Evolutionary conservation across 2,888 invertebrate genomes (phyloP).

Genomic region (Drosophila hamatofila): DNA sequence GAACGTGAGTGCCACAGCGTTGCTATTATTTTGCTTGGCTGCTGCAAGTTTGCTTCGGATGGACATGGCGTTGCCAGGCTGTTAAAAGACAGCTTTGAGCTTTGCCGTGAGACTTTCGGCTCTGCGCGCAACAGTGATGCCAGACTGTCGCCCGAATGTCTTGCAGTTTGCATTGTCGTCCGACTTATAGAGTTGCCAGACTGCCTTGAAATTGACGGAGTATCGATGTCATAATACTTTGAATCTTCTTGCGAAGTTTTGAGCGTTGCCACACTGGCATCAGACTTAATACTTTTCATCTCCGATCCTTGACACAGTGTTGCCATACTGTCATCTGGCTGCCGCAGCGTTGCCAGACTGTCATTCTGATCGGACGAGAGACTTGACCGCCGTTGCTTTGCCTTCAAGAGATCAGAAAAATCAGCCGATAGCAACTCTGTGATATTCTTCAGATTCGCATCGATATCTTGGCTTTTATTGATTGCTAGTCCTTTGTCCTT

Average conservation of each 20-base stretch:
- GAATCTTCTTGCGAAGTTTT: neutral
- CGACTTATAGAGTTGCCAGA: neutral
- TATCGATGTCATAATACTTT: neutral
- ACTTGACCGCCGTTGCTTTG: too few relatives aligned
- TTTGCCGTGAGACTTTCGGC: neutral
- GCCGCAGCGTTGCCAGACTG: neutral
- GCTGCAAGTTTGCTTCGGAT: neutral
- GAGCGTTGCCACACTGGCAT: neutral
- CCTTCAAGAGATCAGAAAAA: neutral
- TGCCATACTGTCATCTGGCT: too few relatives aligned
- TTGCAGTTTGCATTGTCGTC: neutral
- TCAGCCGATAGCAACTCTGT: slow-evolving; percentile 15
- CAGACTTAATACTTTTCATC: neutral
- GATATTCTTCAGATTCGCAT: slow-evolving; percentile 20
- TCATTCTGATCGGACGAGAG: neutral
- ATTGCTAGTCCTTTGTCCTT: too few relatives aligned
- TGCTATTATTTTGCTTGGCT: neutral
- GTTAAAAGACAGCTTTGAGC: neutral
- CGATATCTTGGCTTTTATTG: slow-evolving; percentile 2
- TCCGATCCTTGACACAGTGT: neutral
- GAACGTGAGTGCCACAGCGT: too few relatives aligned
- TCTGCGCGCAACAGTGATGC: neutral
- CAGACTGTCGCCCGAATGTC: neutral
- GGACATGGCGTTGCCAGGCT: neutral
- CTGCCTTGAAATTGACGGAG: neutral